Conservation (phyloP, 2,797 vertebrate genomes). For the Euphonia xanthogaster region DNA sequence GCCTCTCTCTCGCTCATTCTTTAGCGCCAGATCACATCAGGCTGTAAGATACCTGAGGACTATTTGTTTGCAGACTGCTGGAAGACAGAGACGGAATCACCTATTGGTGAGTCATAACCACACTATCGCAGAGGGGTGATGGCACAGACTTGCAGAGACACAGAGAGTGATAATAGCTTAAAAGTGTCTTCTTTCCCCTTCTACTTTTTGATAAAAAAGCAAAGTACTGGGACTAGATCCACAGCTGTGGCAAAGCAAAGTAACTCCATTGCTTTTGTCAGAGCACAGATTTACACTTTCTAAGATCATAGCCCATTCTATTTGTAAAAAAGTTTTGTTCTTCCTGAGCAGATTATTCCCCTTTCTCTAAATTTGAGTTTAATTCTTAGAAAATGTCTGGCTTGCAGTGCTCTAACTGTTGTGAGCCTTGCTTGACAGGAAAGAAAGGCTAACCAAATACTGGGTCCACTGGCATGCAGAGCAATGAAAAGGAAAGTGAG, state of each 20-base stretch:
- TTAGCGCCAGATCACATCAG: conserved; percentile 12
- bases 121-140: neutral
- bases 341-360: neutral
- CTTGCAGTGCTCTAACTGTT: neutral
- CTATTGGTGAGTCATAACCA: conserved; percentile 18
- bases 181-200: neutral
- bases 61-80: neutral
- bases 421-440: neutral
- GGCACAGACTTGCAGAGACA: neutral
- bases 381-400: neutral
- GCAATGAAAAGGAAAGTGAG: neutral
- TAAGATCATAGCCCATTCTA: neutral
- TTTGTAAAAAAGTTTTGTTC: neutral
- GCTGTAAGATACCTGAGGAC: neutral
- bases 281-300: neutral
- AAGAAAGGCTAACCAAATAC: neutral
- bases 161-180: neutral
- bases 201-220: neutral
- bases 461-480: neutral
- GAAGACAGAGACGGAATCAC: neutral
- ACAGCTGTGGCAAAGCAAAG: neutral
- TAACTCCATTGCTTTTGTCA: neutral
- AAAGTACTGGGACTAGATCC: neutral
- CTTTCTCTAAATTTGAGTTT: neutral
- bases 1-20: neutral